These are phyloP conservation scores for Furcifer pardalis DNA, from an alignment of 2,797 vertebrate genomes.

Conservation along the genomic window DNA sequence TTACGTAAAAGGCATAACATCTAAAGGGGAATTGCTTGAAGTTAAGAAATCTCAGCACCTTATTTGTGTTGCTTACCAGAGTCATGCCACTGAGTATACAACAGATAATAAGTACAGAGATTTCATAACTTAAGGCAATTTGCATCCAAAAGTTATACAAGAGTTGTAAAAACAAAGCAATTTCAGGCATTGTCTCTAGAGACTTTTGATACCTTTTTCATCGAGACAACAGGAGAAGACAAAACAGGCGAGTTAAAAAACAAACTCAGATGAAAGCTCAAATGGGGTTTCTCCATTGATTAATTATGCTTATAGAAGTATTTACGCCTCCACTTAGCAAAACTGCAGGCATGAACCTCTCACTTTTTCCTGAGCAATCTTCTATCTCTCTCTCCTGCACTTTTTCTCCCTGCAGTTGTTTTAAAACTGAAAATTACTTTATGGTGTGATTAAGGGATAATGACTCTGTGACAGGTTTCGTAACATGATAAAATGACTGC, in stretches of 20 bases:
- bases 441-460: slow-evolving; percentile 33
- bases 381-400: background rate
- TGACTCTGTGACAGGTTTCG: slow-evolving; percentile 44
- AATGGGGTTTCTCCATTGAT: slow-evolving; percentile 44
- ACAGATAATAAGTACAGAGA: no score
- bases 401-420: slow-evolving; percentile 14
- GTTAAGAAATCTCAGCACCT: no score
- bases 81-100: no score
- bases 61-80: no score
- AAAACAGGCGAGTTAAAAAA: slow-evolving; percentile 39
- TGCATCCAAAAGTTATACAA: no score
- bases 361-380: slow-evolving; percentile 31
- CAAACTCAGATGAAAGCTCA: slow-evolving; percentile 41
- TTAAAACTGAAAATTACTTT: slow-evolving; percentile 38
- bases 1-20: no score
- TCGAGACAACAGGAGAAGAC: slow-evolving; percentile 4
- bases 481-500: slow-evolving; percentile 40
- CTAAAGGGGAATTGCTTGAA: no score
- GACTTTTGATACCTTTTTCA: background rate
- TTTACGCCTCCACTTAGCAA: slow-evolving; percentile 50
- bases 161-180: no score
- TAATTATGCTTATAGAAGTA: slow-evolving; percentile 52
- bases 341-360: slow-evolving; percentile 49
- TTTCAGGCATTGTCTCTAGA: background rate
- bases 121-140: no score